Conservation (phyloP, 2,888 invertebrate genomes). For the Rambutsinella grinnellia region DNA sequence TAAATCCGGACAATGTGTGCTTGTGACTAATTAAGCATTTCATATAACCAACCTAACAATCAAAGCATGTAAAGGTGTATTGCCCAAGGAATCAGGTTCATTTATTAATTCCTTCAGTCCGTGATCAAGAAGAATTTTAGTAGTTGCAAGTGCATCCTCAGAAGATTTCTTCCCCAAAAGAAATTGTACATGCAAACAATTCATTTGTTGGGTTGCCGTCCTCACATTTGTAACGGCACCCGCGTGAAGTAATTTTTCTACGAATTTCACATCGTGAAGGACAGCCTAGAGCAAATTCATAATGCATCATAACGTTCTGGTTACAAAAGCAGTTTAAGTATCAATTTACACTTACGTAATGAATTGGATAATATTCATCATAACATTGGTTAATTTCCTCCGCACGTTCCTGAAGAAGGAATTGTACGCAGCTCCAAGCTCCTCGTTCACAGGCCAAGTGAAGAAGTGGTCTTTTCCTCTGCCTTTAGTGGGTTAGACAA, state of each 20-base stretch:
- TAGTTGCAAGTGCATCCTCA: conserved; percentile 79
- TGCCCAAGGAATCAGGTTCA: conserved; percentile 79
- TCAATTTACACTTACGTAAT: conserved; percentile 74
- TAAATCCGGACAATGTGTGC: not conserved
- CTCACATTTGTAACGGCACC: conserved; percentile 71
- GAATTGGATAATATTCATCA: conserved; percentile 84
- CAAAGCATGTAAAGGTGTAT: conserved; percentile 80
- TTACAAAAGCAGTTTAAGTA: no score
- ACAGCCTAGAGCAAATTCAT: conserved; percentile 71
- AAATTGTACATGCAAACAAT: conserved; percentile 78
- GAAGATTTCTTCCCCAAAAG: conserved; percentile 79
- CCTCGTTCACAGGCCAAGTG: conserved; percentile 79
- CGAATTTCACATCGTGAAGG: conserved; percentile 79
- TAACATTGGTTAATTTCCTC: conserved; percentile 80
- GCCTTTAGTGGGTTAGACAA: conserved; percentile 7
- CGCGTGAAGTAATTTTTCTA: conserved; percentile 73
- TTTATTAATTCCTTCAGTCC: conserved; percentile 82
- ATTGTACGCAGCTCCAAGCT: conserved; percentile 80
- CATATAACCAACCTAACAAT: conserved; percentile 68
- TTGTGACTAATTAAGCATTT: not conserved
- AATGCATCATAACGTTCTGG: no score
- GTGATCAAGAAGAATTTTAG: conserved; percentile 78
- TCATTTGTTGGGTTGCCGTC: conserved; percentile 81
- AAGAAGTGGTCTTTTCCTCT: conserved; percentile 72
- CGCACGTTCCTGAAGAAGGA: conserved; percentile 76